A percentile compares a stretch with the other conserved stretches of the same genome.
Conservation (phyloP, 2,113 vertebrate genomes). For the Ranitomeya variabilis region DNA sequence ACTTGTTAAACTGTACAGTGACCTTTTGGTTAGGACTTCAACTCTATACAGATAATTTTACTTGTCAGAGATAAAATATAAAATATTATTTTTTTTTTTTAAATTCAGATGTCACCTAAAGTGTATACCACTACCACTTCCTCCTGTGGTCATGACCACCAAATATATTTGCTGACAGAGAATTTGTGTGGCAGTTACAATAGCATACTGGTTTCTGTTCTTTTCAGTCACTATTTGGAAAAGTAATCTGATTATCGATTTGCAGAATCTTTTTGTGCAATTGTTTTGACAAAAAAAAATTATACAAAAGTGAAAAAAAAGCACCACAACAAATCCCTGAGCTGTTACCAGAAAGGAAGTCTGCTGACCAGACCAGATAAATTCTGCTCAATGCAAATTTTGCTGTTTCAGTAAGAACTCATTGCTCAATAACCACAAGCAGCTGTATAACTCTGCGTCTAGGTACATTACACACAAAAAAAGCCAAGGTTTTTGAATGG, state of each 20-base stretch:
- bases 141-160: conserved; percentile 2
- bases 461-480: not conserved
- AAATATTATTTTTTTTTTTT: too few species aligned
- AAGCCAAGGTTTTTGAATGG: not conserved
- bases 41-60: too few species aligned
- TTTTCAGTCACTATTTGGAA: not conserved
- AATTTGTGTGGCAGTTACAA: not conserved
- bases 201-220: not conserved
- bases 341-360: conserved; percentile 31
- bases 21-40: too few species aligned
- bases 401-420: conserved; percentile 51
- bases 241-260: not conserved
- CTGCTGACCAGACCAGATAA: not conserved
- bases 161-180: not conserved
- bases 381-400: conserved; percentile 17
- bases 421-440: not conserved
- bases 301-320: not conserved
- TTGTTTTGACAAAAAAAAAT: not conserved
- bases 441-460: not conserved
- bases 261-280: not conserved
- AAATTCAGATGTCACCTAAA: not conserved
- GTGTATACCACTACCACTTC: not conserved
- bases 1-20: too few species aligned
- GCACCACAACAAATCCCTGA: not conserved
- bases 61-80: too few species aligned